Conservation (phyloP, 2,113 vertebrate species). For the sheep (Ovis aries) region DNA sequence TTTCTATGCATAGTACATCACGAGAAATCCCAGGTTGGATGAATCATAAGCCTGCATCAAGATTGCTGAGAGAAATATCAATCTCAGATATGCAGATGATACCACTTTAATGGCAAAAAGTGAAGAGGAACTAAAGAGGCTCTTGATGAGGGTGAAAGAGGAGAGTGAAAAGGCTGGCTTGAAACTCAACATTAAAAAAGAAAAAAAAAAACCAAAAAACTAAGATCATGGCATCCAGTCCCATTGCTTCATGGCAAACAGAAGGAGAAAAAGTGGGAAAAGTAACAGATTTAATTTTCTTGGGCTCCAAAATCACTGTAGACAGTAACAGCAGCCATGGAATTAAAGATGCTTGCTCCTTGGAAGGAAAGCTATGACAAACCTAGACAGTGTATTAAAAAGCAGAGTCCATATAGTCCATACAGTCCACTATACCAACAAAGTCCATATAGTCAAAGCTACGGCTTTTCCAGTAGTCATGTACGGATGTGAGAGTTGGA, state of each 20-base stretch:
- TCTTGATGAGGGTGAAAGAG: background rate
- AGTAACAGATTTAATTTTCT: background rate
- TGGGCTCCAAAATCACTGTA: background rate
- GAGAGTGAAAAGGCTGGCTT: background rate
- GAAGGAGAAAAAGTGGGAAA: background rate
- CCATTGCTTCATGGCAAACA: background rate
- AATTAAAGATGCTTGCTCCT: background rate
- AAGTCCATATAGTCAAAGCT: background rate
- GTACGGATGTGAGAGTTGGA: background rate
- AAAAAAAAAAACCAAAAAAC: background rate
- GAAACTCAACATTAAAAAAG: background rate
- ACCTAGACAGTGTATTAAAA: background rate
- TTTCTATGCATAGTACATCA: background rate
- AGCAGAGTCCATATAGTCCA: background rate
- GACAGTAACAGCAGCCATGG: background rate
- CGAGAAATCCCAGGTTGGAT: background rate
- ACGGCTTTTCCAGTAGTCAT: background rate
- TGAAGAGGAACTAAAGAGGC: background rate
- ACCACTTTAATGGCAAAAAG: background rate
- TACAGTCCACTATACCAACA: background rate
- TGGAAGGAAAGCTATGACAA: background rate
- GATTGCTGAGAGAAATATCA: background rate
- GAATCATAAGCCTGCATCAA: background rate
- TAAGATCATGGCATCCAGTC: background rate
- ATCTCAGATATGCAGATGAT: background rate